These are phyloP conservation scores for Thysanoteuthis rhombus DNA, from an alignment of 2,888 invertebrate species.

Conservation along the genomic window DNA sequence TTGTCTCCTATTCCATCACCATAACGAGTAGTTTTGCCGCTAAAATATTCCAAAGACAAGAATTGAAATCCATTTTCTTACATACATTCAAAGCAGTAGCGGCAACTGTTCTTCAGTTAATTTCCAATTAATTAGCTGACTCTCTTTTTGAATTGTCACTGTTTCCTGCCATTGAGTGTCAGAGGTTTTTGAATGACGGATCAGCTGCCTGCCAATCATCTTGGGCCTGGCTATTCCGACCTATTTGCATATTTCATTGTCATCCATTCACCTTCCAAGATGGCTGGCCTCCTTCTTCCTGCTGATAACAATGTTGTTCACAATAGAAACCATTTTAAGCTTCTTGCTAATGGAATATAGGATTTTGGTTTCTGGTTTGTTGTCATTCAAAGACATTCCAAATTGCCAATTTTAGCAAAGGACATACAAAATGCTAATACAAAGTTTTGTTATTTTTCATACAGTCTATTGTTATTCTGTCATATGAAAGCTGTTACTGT, in stretches of 20 bases:
- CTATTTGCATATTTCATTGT: not conserved
- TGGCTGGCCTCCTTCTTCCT: slow-evolving; percentile 12
- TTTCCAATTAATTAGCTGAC: not conserved
- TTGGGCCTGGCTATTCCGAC: not conserved
- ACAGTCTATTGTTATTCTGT: too few relatives aligned
- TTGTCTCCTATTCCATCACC: not conserved
- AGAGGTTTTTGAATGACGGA: not conserved
- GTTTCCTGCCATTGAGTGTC: not conserved
- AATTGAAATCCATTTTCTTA: not conserved
- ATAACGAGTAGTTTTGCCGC: not conserved
- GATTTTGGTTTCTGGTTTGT: not conserved
- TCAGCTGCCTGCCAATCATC: not conserved
- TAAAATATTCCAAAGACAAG: not conserved
- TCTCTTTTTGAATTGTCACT: not conserved
- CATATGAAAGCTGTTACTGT: too few relatives aligned
- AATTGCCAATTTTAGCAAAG: not conserved
- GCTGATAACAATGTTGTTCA: not conserved
- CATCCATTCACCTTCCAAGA: not conserved
- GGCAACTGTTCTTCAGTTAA: not conserved
- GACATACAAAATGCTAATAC: not conserved
- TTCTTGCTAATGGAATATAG: not conserved
- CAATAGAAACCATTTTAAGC: not conserved
- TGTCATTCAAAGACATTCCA: not conserved
- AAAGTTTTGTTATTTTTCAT: too few relatives aligned
- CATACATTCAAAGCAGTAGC: not conserved